A percentile compares a stretch with the other conserved stretches of the same genome.
phyloP scores from a whole-genome alignment of 2,888 invertebrate species.

The Alloscopus bannaensis region DNA sequence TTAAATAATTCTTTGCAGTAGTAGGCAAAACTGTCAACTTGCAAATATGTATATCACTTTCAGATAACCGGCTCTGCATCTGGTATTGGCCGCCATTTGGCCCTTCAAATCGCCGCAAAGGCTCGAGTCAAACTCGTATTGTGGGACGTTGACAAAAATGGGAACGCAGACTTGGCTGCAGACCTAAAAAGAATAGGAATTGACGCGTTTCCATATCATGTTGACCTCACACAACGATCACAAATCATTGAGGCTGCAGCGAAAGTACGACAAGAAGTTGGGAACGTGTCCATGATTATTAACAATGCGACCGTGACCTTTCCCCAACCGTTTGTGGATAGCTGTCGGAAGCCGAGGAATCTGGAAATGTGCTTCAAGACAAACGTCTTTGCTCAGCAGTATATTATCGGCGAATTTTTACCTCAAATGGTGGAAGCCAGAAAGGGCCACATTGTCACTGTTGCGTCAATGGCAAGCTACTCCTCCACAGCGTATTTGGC shows the following conservation, averaged over 20 bases:
- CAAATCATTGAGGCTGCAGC: conserved; percentile 75
- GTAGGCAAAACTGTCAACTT: too few relatives aligned
- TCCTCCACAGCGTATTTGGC: conserved; percentile 42
- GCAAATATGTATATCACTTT: neutral
- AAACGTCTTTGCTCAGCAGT: conserved; percentile 68
- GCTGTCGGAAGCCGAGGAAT: conserved; percentile 51
- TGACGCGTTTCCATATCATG: conserved; percentile 78
- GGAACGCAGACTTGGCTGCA: conserved; percentile 78
- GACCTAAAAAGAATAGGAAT: conserved; percentile 77
- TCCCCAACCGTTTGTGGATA: conserved; percentile 55
- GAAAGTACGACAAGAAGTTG: conserved; percentile 65
- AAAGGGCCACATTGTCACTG: conserved; percentile 65
- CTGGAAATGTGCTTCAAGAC: conserved; percentile 64
- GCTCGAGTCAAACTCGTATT: conserved; percentile 80
- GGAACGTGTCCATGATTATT: conserved; percentile 63
- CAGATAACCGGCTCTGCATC: conserved; percentile 80
- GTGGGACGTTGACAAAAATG: conserved; percentile 80
- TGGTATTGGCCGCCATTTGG: conserved; percentile 82
- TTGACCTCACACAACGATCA: conserved; percentile 79
- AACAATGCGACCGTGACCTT: conserved; percentile 64
- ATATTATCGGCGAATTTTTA: conserved; percentile 65
- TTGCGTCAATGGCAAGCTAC: conserved; percentile 43
- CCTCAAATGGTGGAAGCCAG: conserved; percentile 64
- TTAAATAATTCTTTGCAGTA: too few relatives aligned
- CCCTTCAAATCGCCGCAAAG: conserved; percentile 78